A percentile compares a stretch with the other conserved stretches of the same genome.
These are phyloP conservation scores for Ostrea denselamellosa DNA, from an alignment of 1,140 invertebrate species.

Conservation along the genomic window DNA sequence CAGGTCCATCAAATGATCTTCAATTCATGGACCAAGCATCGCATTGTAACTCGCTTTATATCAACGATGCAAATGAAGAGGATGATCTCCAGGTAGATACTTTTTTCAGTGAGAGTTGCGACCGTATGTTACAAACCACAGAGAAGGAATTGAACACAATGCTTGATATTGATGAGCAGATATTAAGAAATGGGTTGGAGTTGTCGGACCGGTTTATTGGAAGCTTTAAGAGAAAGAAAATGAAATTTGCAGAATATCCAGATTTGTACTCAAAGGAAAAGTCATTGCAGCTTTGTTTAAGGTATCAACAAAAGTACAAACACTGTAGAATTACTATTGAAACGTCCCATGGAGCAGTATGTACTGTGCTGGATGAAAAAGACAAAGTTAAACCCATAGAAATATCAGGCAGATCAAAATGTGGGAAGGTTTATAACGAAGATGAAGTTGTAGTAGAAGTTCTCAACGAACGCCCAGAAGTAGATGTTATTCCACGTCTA, in stretches of 20 bases:
- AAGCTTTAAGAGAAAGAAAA: slow-evolving; percentile 31
- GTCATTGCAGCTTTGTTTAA: slow-evolving; percentile 6
- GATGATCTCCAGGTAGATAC: slow-evolving; percentile 7
- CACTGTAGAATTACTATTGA: slow-evolving; percentile 58
- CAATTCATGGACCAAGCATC: not conserved
- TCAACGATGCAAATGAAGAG: not conserved
- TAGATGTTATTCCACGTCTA: slow-evolving; percentile 41
- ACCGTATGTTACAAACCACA: not conserved
- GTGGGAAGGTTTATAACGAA: slow-evolving; percentile 66
- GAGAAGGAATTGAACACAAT: not conserved
- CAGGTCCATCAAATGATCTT: not conserved
- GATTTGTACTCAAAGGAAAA: slow-evolving; percentile 36
- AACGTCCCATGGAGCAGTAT: slow-evolving; percentile 56
- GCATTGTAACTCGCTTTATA: not conserved
- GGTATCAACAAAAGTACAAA: slow-evolving; percentile 54
- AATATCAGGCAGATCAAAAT: slow-evolving; percentile 66
- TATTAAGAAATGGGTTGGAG: slow-evolving; percentile 45
- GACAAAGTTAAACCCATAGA: slow-evolving; percentile 57
- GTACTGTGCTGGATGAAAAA: slow-evolving; percentile 46
- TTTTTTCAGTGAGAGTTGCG: slow-evolving; percentile 2
- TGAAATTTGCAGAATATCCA: slow-evolving; percentile 43
- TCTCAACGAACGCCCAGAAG: slow-evolving; percentile 40
- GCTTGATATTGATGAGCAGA: slow-evolving; percentile 23
- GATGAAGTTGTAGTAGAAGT: slow-evolving; percentile 73
- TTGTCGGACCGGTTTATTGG: slow-evolving; percentile 45